Conservation (phyloP, 2,113 vertebrate genomes). For the Craseonycteris thonglongyai region DNA sequence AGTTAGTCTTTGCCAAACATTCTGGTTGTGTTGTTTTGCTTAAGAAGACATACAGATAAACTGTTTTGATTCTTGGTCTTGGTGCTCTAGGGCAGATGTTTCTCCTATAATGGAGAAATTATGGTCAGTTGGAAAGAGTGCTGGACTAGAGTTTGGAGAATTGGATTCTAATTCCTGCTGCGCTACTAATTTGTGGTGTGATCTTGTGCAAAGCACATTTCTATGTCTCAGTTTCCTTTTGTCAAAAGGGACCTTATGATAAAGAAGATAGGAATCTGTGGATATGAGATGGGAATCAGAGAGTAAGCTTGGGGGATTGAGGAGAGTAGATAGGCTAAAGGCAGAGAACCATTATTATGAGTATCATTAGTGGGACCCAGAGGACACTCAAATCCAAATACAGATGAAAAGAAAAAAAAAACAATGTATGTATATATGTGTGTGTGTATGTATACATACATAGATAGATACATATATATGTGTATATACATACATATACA, state of each 20-base stretch:
- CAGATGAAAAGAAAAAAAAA: too few relatives aligned
- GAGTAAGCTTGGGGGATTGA: not conserved
- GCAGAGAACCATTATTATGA: not conserved
- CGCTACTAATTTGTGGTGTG: conserved; percentile 9
- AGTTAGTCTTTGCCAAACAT: conserved; percentile 69
- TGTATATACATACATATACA: too few relatives aligned
- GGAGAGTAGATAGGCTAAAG: not conserved
- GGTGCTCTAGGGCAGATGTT: conserved; percentile 57
- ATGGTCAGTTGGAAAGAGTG: conserved; percentile 46
- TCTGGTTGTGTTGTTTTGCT: conserved; percentile 69
- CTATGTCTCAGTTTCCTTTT: conserved; percentile 42
- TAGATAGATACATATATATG: too few relatives aligned
- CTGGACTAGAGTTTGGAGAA: conserved; percentile 29
- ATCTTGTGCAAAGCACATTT: conserved; percentile 36
- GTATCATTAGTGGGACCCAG: not conserved
- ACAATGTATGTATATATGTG: too few relatives aligned
- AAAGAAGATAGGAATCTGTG: not conserved
- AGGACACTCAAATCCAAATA: not conserved
- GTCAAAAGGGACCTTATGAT: conserved; percentile 9
- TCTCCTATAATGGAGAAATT: conserved; percentile 35
- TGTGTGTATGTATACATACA: too few relatives aligned
- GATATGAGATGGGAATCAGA: not conserved
- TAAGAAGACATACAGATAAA: conserved; percentile 70
- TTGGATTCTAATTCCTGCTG: conserved; percentile 39
- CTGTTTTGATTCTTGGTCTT: conserved; percentile 68